A percentile compares a stretch with the other conserved stretches of the same genome.
These are phyloP conservation scores for human DNA, from an alignment of 2,113 vertebrate genomes.

Conservation along the genomic window GRCh38 chr6:65062001-65062500, in stretches of 20 bases:
- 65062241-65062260: background rate
- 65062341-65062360: background rate
- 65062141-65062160: accelerated
- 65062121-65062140: background rate
- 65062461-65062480: background rate
- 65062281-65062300: background rate
- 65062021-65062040: background rate
- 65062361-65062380: background rate
- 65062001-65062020: background rate
- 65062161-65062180: background rate
- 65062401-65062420: background rate
- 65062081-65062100: background rate
- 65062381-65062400: background rate
- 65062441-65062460: background rate
- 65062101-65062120: background rate
- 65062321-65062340: background rate
- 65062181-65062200: background rate
- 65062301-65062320: background rate
- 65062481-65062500: background rate
- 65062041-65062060: background rate
- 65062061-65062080: background rate
- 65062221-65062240: background rate
- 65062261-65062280: background rate
- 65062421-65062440: background rate
- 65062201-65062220: background rate